phyloP scores from a whole-genome alignment of 2,797 vertebrate species.

The Taenioides sp. region DNA sequence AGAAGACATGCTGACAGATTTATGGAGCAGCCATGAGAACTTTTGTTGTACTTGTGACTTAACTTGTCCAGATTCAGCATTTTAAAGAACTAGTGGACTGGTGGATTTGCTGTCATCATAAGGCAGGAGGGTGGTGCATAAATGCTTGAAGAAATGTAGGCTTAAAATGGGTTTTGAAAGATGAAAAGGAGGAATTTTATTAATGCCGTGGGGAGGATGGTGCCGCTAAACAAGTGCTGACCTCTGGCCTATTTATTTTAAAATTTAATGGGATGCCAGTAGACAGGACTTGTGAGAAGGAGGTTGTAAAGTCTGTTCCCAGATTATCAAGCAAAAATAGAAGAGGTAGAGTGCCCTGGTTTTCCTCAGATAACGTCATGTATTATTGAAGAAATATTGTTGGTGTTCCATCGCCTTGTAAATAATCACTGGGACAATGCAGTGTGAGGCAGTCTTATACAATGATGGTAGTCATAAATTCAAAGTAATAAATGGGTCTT shows the following conservation, averaged over 20 bases:
- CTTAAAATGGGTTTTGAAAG: constrained; percentile 10
- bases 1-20: constrained; percentile 46
- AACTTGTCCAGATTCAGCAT: constrained; percentile 11
- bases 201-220: constrained; percentile 9
- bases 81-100: constrained; percentile 11
- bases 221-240: constrained; percentile 29
- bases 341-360: constrained; percentile 19
- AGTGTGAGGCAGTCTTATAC: background rate
- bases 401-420: constrained; percentile 2
- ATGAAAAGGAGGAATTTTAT: constrained; percentile 21
- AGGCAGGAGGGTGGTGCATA: constrained; percentile 15
- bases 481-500: background rate
- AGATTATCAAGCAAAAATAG: constrained; percentile 44
- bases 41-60: constrained; percentile 15
- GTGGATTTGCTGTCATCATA: constrained; percentile 28
- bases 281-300: constrained; percentile 5
- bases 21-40: constrained; percentile 28
- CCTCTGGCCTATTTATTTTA: constrained; percentile 37
- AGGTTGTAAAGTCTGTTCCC: constrained; percentile 32
- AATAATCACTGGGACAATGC: background rate
- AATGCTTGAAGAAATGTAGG: constrained; percentile 7
- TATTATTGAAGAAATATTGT: constrained; percentile 16
- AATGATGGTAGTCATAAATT: background rate
- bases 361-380: constrained; percentile 14
- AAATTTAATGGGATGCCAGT: constrained; percentile 24